phyloP scores from a whole-genome alignment of 2,797 vertebrate genomes.

The Poliocrania exsul region DNA sequence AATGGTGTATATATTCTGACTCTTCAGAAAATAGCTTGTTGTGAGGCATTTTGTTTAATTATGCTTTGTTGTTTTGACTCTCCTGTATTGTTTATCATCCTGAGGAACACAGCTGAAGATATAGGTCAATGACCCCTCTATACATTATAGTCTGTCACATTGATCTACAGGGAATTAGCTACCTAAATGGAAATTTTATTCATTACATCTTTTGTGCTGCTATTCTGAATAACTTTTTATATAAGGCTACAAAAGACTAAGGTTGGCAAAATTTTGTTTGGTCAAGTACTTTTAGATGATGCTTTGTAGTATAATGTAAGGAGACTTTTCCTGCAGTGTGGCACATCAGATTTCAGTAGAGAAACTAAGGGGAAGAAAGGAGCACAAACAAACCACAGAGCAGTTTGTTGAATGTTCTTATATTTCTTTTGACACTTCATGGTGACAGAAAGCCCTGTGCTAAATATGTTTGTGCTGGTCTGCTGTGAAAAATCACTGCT shows the following conservation, averaged over 20 bases:
- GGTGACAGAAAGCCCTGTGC: slow-evolving; percentile 36
- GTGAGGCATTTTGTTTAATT: slow-evolving; percentile 33
- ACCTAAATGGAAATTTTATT: slow-evolving; percentile 5
- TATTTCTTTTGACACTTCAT: slow-evolving; percentile 58
- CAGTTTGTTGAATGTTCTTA: background rate
- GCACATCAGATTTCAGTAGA: background rate
- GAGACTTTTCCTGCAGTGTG: background rate
- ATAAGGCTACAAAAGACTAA: background rate
- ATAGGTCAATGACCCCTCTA: background rate
- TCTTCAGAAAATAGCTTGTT: background rate
- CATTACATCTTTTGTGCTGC: background rate
- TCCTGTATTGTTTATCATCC: background rate
- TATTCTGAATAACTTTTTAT: background rate
- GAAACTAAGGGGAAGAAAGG: background rate
- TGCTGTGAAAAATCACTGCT: slow-evolving; percentile 74
- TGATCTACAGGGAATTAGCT: background rate
- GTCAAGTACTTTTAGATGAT: background rate
- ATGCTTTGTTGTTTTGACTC: background rate
- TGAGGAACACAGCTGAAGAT: background rate
- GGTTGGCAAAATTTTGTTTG: slow-evolving; percentile 8
- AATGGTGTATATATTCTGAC: background rate
- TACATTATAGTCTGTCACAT: background rate
- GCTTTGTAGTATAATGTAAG: background rate
- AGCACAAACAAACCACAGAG: slow-evolving; percentile 32
- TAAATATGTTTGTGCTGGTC: slow-evolving; percentile 58